Base-by-base conservation (phyloP, 1,140 invertebrate species). In the Arion vulgaris region DNA sequence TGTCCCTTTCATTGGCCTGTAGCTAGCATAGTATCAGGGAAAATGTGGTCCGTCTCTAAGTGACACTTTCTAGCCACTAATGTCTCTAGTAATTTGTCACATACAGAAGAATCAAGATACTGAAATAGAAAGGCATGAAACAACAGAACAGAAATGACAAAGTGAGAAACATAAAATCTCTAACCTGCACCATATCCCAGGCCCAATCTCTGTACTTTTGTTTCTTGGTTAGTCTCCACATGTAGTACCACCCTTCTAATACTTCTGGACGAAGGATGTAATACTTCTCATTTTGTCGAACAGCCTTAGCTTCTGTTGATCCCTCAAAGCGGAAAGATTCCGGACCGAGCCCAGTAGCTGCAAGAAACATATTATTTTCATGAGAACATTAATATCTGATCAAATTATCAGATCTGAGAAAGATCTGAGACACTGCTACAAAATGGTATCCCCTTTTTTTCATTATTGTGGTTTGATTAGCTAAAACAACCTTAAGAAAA, bases 191-290 rank as follows among this genome's bases (percentile, higher is more conserved):
- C 53, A 96, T 97, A 90, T 99, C 97, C 98, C 98, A 99, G 2
- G 96, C 98, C 98, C 98, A 99, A 82, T 99, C 97, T 83, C 98
- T 94, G 92, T 99, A 99, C 91, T 97, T 98, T 82, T 95, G 95
- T 90, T 99, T 96, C 91, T 98, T 97, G 38, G 98, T 99, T 28
- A 98, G 92, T 81, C 98, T 94, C 97, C 98, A 99, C 94, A 99
- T 94, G 87, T 98, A 95, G 93, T 99, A 99, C 93, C 99, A 99
- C 72, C 97, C 97, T 93, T 99, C 98, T 86, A 99, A 95, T 17
- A 98, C 98, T 95, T 99, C 98, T 0, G 98, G 98, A 84, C 98
- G 94, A n/a, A 99, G 94, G 81, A 99, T 97, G 91, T 99, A 99
- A 92, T 99, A 97, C 92, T 98, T 98, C 91, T 99, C 97, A 89